Evolutionary conservation across 2,888 invertebrate species (phyloP).

Genomic region (Macrophya annulata): DNA sequence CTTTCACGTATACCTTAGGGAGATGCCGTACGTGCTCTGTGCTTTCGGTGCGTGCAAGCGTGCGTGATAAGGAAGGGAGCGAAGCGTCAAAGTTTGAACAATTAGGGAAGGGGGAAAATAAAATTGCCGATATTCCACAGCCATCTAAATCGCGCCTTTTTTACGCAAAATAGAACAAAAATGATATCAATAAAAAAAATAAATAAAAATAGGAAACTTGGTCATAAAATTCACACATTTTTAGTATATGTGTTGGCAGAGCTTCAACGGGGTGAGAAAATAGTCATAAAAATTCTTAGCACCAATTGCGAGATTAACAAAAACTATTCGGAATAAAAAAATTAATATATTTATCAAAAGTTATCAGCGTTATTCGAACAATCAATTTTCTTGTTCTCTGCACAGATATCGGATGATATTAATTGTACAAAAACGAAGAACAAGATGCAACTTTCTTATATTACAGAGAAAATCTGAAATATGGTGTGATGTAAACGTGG

Average conservation of each 20-base stretch:
- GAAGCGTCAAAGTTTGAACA: slow-evolving; percentile 49
- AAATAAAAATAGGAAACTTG: not conserved
- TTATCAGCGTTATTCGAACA: too few species aligned
- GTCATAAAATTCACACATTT: not conserved
- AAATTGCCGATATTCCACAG: not conserved
- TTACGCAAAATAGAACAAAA: not conserved
- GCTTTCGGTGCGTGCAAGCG: not conserved
- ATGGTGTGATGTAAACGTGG: not conserved
- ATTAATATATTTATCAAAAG: too few species aligned
- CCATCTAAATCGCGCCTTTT: not conserved
- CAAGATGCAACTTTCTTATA: too few species aligned
- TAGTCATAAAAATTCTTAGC: too few species aligned
- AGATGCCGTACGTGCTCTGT: slow-evolving; percentile 18
- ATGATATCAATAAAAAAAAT: too few species aligned
- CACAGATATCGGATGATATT: too few species aligned
- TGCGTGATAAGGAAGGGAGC: slow-evolving; percentile 46
- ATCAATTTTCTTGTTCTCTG: too few species aligned
- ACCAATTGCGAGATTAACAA: too few species aligned
- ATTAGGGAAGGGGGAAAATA: not conserved
- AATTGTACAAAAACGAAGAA: too few species aligned
- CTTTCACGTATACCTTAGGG: slow-evolving; percentile 29
- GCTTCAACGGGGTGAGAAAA: too few species aligned
- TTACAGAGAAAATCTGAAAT: not conserved
- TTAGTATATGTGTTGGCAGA: not conserved
- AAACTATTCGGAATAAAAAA: too few species aligned